Conservation (phyloP, 2,797 vertebrate species). For the Myotis planiceps region DNA sequence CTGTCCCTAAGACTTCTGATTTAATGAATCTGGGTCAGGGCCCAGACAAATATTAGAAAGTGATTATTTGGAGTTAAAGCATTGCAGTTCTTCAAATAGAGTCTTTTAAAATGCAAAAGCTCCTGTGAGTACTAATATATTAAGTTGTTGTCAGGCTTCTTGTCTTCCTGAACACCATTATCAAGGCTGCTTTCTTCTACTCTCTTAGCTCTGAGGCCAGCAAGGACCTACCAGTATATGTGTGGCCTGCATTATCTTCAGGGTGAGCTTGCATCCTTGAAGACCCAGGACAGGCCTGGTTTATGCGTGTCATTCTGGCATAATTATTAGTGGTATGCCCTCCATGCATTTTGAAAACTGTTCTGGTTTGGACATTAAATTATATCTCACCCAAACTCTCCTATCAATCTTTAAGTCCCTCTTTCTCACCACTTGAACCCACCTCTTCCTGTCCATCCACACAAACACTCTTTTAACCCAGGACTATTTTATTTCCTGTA, state of each 20-base stretch:
- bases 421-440: background rate
- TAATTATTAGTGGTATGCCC: background rate
- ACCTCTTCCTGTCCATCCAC: background rate
- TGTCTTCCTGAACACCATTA: background rate
- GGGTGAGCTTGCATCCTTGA: background rate
- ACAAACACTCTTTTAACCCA: background rate
- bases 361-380: background rate
- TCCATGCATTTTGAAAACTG: background rate
- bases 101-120: background rate
- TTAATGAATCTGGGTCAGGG: background rate
- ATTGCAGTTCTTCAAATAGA: background rate
- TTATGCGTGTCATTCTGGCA: background rate
- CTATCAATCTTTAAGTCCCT: background rate
- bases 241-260: background rate
- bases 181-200: background rate
- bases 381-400: background rate
- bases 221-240: background rate
- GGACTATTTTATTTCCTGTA: background rate
- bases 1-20: background rate
- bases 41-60: background rate
- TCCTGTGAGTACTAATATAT: background rate
- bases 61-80: background rate
- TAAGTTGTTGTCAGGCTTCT: background rate
- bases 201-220: rapidly evolving
- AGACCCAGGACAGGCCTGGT: background rate